These are phyloP conservation scores for Rhinoderma darwinii DNA, from an alignment of 2,113 vertebrate species.

Conservation along the genomic window DNA sequence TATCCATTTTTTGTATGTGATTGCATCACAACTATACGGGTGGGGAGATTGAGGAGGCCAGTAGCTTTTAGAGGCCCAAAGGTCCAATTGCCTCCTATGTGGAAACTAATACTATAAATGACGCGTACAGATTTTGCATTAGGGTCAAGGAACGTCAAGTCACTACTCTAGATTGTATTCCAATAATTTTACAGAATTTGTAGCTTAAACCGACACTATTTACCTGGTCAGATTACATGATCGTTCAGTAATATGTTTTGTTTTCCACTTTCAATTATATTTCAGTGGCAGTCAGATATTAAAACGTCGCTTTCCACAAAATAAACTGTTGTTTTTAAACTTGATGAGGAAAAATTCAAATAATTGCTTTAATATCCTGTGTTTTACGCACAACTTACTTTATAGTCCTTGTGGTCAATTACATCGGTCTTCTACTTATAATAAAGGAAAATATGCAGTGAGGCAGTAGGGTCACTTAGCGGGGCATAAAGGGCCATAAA, in stretches of 20 bases:
- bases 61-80: too few relatives aligned
- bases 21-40: too few relatives aligned
- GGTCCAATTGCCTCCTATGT: too few relatives aligned
- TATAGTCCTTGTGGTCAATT: constrained; percentile 42
- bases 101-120: too few relatives aligned
- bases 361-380: background rate
- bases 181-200: too few relatives aligned
- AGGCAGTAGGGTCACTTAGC: constrained; percentile 26
- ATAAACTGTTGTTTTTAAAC: background rate
- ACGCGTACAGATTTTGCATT: too few relatives aligned
- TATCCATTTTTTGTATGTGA: too few relatives aligned
- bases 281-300: background rate
- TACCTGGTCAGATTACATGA: background rate
- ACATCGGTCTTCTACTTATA: constrained; percentile 38
- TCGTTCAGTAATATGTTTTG: background rate
- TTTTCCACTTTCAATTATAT: background rate
- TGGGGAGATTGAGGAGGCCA: too few relatives aligned
- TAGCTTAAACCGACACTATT: background rate
- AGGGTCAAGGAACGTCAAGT: too few relatives aligned
- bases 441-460: constrained; percentile 22
- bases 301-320: background rate
- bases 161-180: too few relatives aligned
- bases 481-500: constrained; percentile 40
- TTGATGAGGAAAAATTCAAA: background rate
- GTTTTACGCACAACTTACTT: constrained; percentile 14